Conservation (phyloP, 2,888 invertebrate species). For the Eudemis profundana region DNA sequence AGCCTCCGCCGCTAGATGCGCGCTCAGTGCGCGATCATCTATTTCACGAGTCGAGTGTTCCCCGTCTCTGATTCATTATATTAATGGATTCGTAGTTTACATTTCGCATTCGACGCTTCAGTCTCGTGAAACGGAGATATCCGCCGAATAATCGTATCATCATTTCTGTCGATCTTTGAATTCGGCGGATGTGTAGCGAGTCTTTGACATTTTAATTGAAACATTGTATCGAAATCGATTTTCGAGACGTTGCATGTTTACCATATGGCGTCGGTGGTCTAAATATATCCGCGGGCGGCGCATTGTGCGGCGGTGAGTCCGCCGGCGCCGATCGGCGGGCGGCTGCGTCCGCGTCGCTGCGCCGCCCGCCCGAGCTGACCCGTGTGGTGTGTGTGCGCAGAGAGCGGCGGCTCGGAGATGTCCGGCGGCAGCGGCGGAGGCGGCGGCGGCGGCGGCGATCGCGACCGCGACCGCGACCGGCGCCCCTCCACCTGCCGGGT, state of each 20-base stretch:
- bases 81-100: conserved; percentile 33
- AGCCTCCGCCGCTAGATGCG: conserved; percentile 45
- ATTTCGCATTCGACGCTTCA: conserved; percentile 14
- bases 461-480: conserved; percentile 75
- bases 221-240: conserved; percentile 26
- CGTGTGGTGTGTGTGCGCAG: conserved; percentile 48
- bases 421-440: conserved; percentile 60
- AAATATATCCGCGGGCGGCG: conserved; percentile 62
- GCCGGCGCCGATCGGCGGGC: conserved; percentile 16
- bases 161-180: not conserved
- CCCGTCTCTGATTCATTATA: conserved; percentile 22
- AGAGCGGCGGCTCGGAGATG: conserved; percentile 58
- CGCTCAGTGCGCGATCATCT: not conserved
- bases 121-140: not conserved
- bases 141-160: conserved; percentile 19
- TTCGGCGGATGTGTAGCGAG: not conserved
- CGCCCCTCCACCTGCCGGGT: conserved; percentile 82
- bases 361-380: conserved; percentile 35
- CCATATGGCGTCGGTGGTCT: conserved; percentile 57
- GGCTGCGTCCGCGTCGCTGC: conserved; percentile 43
- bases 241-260: conserved; percentile 32
- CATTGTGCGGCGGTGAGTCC: conserved; percentile 59
- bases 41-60: conserved; percentile 21
- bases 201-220: conserved; percentile 19
- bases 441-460: conserved; percentile 66